Evolutionary conservation across 2,888 invertebrate genomes (phyloP).

Genomic region (Drosophila subquinaria): DNA sequence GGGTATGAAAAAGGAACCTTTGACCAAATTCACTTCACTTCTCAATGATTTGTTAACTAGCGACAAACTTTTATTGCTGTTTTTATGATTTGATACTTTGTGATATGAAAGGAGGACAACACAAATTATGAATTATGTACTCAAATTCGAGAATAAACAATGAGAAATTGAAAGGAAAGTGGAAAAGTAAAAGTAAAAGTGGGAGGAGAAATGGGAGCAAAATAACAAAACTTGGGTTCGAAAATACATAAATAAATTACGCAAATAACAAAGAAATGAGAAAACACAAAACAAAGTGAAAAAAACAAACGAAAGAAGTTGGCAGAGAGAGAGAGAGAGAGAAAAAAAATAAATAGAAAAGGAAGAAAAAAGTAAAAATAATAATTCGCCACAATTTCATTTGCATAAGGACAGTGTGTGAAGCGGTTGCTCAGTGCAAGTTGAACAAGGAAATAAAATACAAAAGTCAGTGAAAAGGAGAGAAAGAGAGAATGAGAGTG

Average conservation of each 20-base stretch:
- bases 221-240: slow-evolving; percentile 37
- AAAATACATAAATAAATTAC: slow-evolving; percentile 74
- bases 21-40: slow-evolving; percentile 42
- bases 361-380: slow-evolving; percentile 55
- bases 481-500: neutral
- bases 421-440: slow-evolving; percentile 49
- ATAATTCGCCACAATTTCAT: slow-evolving; percentile 81
- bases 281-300: slow-evolving; percentile 25
- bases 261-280: slow-evolving; percentile 47
- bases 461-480: slow-evolving; percentile 21
- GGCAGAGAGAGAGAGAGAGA: slow-evolving; percentile 15
- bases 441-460: slow-evolving; percentile 26
- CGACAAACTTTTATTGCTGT: slow-evolving; percentile 76
- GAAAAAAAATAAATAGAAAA: slow-evolving; percentile 12
- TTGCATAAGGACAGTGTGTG: slow-evolving; percentile 81
- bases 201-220: slow-evolving; percentile 3
- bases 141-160: slow-evolving; percentile 43
- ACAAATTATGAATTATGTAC: slow-evolving; percentile 76
- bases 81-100: slow-evolving; percentile 22
- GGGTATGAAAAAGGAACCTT: no score
- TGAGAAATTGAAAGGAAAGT: neutral
- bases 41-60: slow-evolving; percentile 77
- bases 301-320: no score
- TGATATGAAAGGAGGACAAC: slow-evolving; percentile 35
- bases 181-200: neutral